Base-by-base conservation (phyloP, 2,113 vertebrate species). In the Gracilinanus agilis region DNA sequence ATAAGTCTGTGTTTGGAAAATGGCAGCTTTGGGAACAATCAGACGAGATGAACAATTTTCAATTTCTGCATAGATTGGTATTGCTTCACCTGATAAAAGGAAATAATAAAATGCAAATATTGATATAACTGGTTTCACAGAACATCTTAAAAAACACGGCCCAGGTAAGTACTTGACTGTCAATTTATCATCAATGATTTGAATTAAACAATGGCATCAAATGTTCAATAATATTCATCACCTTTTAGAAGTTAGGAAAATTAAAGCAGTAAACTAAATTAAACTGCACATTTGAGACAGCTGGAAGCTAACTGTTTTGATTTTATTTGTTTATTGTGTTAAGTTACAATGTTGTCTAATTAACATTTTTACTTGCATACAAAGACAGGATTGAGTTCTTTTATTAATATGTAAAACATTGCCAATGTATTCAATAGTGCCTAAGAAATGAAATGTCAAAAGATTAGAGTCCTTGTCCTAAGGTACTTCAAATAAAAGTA, bases 1-100 rank as follows among this genome's bases (percentile, higher is more conserved):
- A 44, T 98, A 99, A 0, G 98, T 99, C 98, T 99, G 99, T 16
- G 98, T 99, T 98, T 99, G 99, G 97, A 99, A 99, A 95, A 99
- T 99, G 93, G 98, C 99, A 93, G 99, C 99, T 98, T 99, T 99
- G 90, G 99, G 99, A 95, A 99, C 98, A 55, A 99, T 97, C 93
- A 99, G 97, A n/a, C 99, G 98, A 90, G 99, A 99, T 6, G 99
- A 99, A 89, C 98, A 98, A 94, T 99, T 99, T 96, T 99, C 99
- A 95, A 99, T 99, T 98, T 99, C 98, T 94, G 99, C 99, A 96
- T 98, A 99, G 97, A 99, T 99, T 24, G 99, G 98, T 94, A 99
- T 99, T 56, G 99, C 99, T 98, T 99, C 99, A 94, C 99, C 99
- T 99, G 95, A 90, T 40, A 19, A 97, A 93, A 90, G 44, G 83